A percentile compares a stretch with the other conserved stretches of the same genome.
Evolutionary conservation across 2,113 vertebrate genomes (phyloP).

Genomic region (Nycticryphes semicollaris): DNA sequence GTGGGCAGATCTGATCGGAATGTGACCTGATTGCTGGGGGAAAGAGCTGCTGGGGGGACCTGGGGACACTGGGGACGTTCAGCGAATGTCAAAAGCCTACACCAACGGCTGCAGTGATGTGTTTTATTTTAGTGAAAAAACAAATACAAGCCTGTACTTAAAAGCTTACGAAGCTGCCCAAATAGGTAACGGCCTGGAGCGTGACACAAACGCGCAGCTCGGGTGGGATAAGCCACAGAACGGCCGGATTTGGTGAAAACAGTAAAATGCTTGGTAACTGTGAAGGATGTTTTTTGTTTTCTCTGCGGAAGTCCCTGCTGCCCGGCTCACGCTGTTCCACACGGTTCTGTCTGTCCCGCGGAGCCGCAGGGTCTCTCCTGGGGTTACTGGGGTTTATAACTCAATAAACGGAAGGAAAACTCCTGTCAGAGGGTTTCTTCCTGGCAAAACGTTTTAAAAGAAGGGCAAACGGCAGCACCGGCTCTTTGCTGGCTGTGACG

Average conservation of each 20-base stretch:
- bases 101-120: accelerated
- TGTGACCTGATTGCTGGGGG: not conserved
- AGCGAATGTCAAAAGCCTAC: accelerated
- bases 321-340: accelerated
- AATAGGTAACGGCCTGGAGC: accelerated
- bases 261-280: accelerated
- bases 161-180: not conserved
- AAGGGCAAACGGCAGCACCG: accelerated
- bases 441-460: not conserved
- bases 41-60: not conserved
- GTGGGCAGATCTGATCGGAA: not conserved
- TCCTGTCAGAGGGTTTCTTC: not conserved
- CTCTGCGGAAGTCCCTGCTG: not conserved
- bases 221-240: not conserved
- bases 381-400: not conserved
- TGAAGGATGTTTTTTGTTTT: not conserved
- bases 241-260: not conserved
- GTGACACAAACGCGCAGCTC: not conserved
- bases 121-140: not conserved
- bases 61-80: accelerated
- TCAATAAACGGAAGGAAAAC: not conserved
- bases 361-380: not conserved
- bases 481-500: not conserved
- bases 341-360: accelerated
- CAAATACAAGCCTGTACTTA: accelerated